Evolutionary conservation across 2,113 vertebrate genomes (phyloP), one percentile per base, ranked within the genome.

Genomic region (Dendrocopos noguchii): DNA sequence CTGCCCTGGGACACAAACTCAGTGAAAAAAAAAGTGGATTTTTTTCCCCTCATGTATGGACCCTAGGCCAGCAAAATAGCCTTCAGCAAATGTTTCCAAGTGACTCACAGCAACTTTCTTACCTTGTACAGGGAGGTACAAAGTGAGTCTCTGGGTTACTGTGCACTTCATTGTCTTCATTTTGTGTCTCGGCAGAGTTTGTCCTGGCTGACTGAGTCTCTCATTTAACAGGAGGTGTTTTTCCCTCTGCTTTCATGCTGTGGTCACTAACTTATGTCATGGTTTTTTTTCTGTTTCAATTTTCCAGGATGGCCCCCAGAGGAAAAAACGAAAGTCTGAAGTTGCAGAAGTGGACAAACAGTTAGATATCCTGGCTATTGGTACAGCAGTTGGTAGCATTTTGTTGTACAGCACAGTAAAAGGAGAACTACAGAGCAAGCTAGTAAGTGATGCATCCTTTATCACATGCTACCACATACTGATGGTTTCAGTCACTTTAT

Each of bases 261-360:
- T 24, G 50, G 24, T 52, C 22, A 7, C 53, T 55, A 55, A 55
- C 27, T 55, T 56, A 31, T 29, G 8, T 31, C 4, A 57, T 0
- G 0, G 12, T 79, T 85, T 91, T 85, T 91, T 19, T 78, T 15
- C 83, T 34, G 56, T 57, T 72, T 68, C 6, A 1, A 33, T 93
- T 93, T 88, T 84, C 68, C 90, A 99, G 99, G 99, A 99, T 94
- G 98, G 98, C 8, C 99, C 99, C 31, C 99, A 98, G 97, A 98
- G 98, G 97, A 99, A 99, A 97, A 99, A 98, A 96, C 97, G 99
- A 97, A 99, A 99, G 98, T 99, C 98, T 2, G 99, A 99, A 96
- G 97, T 84, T 17, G 96, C 36, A 52, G 98, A 95, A 92, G 95
- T 91, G n/a, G 97, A 97, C 93, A 98, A 98, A 88, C 98, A 98